Evolutionary conservation across 1,140 invertebrate species (phyloP).

Genomic region (Mercenaria mercenaria): DNA sequence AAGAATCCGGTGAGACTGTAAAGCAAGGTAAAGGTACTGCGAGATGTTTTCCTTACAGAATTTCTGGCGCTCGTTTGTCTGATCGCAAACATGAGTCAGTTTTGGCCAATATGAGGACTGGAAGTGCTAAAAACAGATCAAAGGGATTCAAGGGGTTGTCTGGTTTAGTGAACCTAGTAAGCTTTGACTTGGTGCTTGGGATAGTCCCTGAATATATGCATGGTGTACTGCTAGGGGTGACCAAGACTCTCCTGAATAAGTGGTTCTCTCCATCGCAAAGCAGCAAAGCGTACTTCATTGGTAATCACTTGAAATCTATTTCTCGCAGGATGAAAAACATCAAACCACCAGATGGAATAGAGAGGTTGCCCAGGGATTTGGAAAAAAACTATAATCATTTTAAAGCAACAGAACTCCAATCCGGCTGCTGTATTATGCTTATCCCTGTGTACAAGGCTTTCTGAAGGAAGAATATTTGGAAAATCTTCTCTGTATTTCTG

Average conservation of each 20-base stretch:
- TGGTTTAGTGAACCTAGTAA: slow-evolving; percentile 2
- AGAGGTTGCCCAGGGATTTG: slow-evolving; percentile 53
- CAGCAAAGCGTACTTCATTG: slow-evolving; percentile 59
- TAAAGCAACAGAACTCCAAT: slow-evolving; percentile 64
- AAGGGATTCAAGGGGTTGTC: slow-evolving; percentile 42
- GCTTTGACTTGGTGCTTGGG: slow-evolving; percentile 58
- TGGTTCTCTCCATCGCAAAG: slow-evolving; percentile 54
- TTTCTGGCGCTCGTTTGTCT: neutral
- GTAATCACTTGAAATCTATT: slow-evolving; percentile 44
- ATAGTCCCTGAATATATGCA: slow-evolving; percentile 62
- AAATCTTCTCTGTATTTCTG: slow-evolving; percentile 32
- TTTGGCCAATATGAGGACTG: neutral
- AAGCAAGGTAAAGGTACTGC: slow-evolving; percentile 59
- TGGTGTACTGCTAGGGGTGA: slow-evolving; percentile 57
- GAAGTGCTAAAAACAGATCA: neutral
- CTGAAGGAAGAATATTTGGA: slow-evolving; percentile 43
- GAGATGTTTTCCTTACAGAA: slow-evolving; percentile 24
- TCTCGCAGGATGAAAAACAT: slow-evolving; percentile 52
- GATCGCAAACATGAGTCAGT: neutral
- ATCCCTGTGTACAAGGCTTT: slow-evolving; percentile 45
- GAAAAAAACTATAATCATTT: slow-evolving; percentile 63
- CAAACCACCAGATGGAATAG: slow-evolving; percentile 52
- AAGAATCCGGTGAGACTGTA: slow-evolving; percentile 50
- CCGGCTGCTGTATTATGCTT: slow-evolving; percentile 41
- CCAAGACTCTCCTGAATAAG: slow-evolving; percentile 43